A percentile compares a stretch with the other conserved stretches of the same genome.
Conservation (phyloP, 2,797 vertebrate genomes). For the Xiphophorus birchmanni region DNA sequence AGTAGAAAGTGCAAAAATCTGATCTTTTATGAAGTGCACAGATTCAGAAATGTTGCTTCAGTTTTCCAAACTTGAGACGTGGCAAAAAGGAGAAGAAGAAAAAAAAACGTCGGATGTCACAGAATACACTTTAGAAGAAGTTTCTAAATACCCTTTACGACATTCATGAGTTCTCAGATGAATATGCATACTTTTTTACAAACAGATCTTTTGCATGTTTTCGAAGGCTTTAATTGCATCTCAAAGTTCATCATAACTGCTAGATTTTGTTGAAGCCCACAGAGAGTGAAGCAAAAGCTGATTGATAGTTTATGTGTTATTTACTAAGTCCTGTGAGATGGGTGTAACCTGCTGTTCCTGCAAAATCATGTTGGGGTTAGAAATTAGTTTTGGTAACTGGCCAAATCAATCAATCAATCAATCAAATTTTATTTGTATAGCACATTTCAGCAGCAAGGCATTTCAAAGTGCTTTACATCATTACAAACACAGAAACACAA, state of each 20-base stretch:
- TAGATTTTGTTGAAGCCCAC: background rate
- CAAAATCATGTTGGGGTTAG: background rate
- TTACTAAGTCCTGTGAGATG: conserved; percentile 25
- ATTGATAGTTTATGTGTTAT: conserved; percentile 25
- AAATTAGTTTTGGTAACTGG: background rate
- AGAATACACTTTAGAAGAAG: background rate
- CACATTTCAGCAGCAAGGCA: too few relatives aligned
- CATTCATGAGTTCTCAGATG: background rate
- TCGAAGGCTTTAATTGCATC: background rate
- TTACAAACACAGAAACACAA: too few relatives aligned
- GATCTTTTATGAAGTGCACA: background rate
- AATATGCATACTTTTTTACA: background rate
- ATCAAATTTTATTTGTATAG: too few relatives aligned
- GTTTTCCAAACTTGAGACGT: background rate
- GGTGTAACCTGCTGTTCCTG: conserved; percentile 26
- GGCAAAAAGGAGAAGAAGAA: background rate
- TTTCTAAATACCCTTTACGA: background rate
- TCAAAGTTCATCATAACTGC: background rate
- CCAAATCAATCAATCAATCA: too few relatives aligned
- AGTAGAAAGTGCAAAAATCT: background rate
- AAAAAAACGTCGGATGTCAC: background rate
- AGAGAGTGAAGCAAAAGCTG: conserved; percentile 4
- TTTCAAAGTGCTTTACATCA: too few relatives aligned
- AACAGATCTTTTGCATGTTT: background rate
- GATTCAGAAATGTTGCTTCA: background rate